phyloP scores from a whole-genome alignment of 2,113 vertebrate species.

The Myiozetetes cayanensis region DNA sequence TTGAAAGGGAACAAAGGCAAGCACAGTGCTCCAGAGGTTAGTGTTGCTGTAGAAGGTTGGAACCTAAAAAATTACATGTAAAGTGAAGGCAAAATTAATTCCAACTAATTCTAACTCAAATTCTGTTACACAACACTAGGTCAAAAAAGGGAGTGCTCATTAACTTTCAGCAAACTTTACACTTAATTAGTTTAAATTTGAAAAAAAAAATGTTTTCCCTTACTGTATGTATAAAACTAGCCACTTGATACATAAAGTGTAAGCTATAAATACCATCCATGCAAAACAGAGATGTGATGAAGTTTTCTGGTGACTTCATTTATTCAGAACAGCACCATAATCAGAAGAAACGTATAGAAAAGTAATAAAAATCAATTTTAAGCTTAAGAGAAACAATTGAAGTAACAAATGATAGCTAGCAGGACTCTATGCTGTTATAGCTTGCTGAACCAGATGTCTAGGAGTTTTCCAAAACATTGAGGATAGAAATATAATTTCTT shows the following conservation, averaged over 20 bases:
- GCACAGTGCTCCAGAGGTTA: not conserved
- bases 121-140: not conserved
- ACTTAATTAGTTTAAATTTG: not conserved
- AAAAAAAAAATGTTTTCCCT: not conserved
- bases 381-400: not conserved
- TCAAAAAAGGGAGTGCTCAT: not conserved
- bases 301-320: not conserved
- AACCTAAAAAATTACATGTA: not conserved
- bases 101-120: not conserved
- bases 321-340: not conserved
- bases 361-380: not conserved
- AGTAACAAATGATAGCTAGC: not conserved
- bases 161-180: not conserved
- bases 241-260: not conserved
- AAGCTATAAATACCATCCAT: not conserved
- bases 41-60: not conserved
- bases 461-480: not conserved
- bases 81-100: not conserved
- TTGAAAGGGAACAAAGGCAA: not conserved
- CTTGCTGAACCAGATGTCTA: conserved; percentile 3
- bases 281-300: not conserved
- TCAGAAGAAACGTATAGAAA: not conserved
- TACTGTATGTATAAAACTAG: not conserved
- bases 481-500: not conserved
- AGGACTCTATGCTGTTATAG: not conserved